A percentile compares a stretch with the other conserved stretches of the same genome.
phyloP scores from a whole-genome alignment of 2,888 invertebrate genomes.

The Nyleta sp. region DNA sequence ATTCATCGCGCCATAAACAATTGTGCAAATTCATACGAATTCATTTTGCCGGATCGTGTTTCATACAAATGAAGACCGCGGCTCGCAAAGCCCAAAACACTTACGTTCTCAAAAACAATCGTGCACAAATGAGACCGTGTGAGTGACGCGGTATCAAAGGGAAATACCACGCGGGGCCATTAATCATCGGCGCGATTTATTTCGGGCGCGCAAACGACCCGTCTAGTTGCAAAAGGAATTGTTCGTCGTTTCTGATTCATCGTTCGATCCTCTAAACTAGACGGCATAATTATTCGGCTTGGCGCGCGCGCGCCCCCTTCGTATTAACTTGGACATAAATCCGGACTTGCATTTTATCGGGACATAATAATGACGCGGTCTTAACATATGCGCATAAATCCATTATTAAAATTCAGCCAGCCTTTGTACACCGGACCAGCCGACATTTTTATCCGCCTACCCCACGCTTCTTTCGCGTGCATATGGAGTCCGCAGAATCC shows the following conservation, averaged over 20 bases:
- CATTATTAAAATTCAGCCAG: conserved; percentile 79
- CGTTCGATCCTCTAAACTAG: conserved; percentile 6
- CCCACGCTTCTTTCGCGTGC: conserved; percentile 68
- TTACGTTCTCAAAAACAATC: too few species aligned
- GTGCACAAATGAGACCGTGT: too few species aligned
- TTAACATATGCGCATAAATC: conserved; percentile 82
- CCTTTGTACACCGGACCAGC: conserved; percentile 72
- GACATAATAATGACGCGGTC: conserved; percentile 77
- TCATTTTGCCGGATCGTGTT: too few species aligned
- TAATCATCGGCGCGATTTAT: conserved; percentile 23
- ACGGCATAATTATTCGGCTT: conserved; percentile 43
- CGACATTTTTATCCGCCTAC: conserved; percentile 69
- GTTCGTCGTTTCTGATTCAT: conserved; percentile 19
- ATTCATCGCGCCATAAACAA: too few species aligned
- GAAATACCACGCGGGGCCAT: conserved; percentile 4
- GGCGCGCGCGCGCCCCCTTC: conserved; percentile 17
- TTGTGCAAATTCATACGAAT: too few species aligned
- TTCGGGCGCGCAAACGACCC: conserved; percentile 31
- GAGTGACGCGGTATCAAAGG: too few species aligned
- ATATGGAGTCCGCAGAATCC: conserved; percentile 73
- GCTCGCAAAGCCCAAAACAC: too few species aligned
- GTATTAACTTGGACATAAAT: conserved; percentile 58
- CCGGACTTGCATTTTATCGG: conserved; percentile 59
- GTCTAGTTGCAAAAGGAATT: conserved; percentile 37
- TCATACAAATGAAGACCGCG: too few species aligned